Percentiles rank a stretch among this genome's conserved stretches.
Conservation (phyloP, 2,113 vertebrate species). For the Mixornis gularis region DNA sequence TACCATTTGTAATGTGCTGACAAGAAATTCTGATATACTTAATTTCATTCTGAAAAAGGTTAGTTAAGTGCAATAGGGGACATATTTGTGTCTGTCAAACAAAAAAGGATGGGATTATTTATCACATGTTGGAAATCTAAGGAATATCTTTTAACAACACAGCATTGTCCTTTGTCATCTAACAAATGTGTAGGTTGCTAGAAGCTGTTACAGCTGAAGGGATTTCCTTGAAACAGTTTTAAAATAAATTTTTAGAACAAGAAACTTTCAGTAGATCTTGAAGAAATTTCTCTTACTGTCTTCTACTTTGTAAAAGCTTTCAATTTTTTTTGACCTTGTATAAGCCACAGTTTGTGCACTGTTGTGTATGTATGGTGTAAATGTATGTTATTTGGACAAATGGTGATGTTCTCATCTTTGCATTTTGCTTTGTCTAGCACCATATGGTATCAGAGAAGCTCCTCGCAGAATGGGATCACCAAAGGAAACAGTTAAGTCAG, state of each 20-base stretch:
- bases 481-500: conserved; percentile 78
- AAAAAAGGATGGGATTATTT: neutral
- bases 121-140: neutral
- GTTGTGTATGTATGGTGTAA: neutral
- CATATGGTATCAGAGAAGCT: conserved; percentile 95
- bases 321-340: neutral
- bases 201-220: neutral
- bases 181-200: fast-evolving
- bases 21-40: neutral
- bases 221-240: neutral
- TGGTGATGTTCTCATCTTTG: neutral
- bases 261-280: neutral
- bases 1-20: neutral
- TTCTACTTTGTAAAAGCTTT: neutral
- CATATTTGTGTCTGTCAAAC: neutral
- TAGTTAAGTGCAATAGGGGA: neutral
- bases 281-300: neutral
- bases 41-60: neutral
- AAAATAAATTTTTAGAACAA: neutral
- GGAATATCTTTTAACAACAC: neutral
- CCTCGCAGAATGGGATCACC: conserved; percentile 89
- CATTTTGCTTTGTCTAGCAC: conserved; percentile 73
- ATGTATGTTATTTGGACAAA: neutral
- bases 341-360: neutral
- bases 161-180: neutral